A percentile compares a stretch with the other conserved stretches of the same genome.
Conservation (phyloP, 2,797 vertebrate species). For the Hapalemur alaotrensis region DNA sequence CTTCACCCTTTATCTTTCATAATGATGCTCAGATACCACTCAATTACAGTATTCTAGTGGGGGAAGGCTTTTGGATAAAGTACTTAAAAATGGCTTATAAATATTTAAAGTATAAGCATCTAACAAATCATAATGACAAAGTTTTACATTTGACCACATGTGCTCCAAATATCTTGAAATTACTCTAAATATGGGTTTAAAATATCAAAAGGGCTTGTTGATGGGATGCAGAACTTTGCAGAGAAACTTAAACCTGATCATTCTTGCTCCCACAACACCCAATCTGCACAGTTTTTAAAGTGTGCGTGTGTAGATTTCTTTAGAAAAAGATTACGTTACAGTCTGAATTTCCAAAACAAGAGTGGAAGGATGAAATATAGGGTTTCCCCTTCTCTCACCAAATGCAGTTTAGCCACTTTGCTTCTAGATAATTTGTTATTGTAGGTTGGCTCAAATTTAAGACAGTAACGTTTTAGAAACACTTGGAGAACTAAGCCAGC, state of each 20-base stretch:
- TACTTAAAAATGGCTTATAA: slow-evolving; percentile 78
- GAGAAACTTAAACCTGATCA: slow-evolving; percentile 73
- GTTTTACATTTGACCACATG: slow-evolving; percentile 81
- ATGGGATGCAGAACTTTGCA: slow-evolving; percentile 80
- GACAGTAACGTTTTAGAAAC: slow-evolving; percentile 83
- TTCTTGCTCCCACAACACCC: slow-evolving; percentile 77
- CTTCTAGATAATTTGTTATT: slow-evolving; percentile 82
- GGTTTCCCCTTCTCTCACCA: slow-evolving; percentile 70
- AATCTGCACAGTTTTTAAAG: slow-evolving; percentile 51
- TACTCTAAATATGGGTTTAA: slow-evolving; percentile 84
- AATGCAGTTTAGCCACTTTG: slow-evolving; percentile 76
- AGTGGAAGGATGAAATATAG: slow-evolving; percentile 71
- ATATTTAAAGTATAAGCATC: slow-evolving; percentile 81
- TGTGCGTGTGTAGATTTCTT: slow-evolving; percentile 66
- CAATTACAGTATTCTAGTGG: slow-evolving; percentile 60
- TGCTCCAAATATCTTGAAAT: slow-evolving; percentile 83
- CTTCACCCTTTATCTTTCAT: neutral
- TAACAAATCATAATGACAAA: slow-evolving; percentile 77
- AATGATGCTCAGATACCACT: slow-evolving; percentile 3
- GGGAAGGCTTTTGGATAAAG: slow-evolving; percentile 68
- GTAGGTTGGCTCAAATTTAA: slow-evolving; percentile 81
- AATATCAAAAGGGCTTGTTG: slow-evolving; percentile 78
- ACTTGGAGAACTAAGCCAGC: slow-evolving; percentile 84
- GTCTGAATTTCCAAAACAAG: slow-evolving; percentile 70
- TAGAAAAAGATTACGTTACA: slow-evolving; percentile 75